phyloP scores from a whole-genome alignment of 2,888 invertebrate species.

The Yponomeuta evonymella region DNA sequence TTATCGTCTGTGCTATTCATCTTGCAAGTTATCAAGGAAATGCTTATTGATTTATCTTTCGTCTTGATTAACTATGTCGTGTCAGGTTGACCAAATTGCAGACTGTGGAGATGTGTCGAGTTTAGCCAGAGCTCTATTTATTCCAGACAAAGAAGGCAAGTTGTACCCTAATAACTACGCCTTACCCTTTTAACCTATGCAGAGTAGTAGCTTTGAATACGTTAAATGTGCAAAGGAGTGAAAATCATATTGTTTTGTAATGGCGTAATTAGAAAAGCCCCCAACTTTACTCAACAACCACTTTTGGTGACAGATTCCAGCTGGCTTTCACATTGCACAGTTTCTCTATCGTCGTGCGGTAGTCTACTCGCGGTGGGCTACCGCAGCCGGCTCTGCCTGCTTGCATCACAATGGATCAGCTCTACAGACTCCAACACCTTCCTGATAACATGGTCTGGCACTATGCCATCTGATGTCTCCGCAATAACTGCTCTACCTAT shows the following conservation, averaged over 20 bases:
- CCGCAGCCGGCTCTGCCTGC: constrained; percentile 55
- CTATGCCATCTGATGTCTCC: constrained; percentile 56
- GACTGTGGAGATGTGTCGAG: constrained; percentile 77
- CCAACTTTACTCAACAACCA: constrained; percentile 3
- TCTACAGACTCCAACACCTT: constrained; percentile 59
- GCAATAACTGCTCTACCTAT: constrained; percentile 54
- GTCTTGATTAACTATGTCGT: constrained; percentile 47
- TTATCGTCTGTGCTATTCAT: too few species aligned
- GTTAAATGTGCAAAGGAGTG: too few species aligned
- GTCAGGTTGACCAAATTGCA: constrained; percentile 79
- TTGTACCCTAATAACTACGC: neutral
- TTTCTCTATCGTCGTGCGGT: constrained; percentile 65
- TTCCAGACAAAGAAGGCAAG: constrained; percentile 68
- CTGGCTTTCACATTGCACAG: constrained; percentile 62
- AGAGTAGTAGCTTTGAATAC: too few species aligned
- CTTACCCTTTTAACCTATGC: too few species aligned
- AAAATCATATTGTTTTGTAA: too few species aligned
- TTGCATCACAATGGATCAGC: constrained; percentile 67
- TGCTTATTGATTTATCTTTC: neutral
- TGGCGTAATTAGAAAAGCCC: too few species aligned
- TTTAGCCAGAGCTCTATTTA: constrained; percentile 75
- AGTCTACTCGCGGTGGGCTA: constrained; percentile 58
- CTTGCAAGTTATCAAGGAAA: neutral
- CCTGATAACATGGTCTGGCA: constrained; percentile 67
- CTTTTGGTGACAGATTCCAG: constrained; percentile 42